phyloP scores from a whole-genome alignment of 2,113 vertebrate genomes.

The Callithrix jacchus region DNA sequence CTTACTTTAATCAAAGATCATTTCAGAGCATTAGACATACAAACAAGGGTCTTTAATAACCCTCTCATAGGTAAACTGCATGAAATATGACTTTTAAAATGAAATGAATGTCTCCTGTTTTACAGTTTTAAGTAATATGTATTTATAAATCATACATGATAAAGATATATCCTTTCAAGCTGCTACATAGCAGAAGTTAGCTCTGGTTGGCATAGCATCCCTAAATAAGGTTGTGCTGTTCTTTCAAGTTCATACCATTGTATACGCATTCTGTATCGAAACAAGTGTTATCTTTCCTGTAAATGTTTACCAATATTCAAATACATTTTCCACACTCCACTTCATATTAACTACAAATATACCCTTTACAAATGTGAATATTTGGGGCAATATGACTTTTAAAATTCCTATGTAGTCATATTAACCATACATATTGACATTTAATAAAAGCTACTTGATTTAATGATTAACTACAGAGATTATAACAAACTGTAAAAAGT shows the following conservation, averaged over 20 bases:
- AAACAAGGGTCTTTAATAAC: background rate
- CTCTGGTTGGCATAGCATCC: background rate
- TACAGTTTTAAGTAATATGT: background rate
- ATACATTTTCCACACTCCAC: conserved; percentile 50
- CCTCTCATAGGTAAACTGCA: background rate
- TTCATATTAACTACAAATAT: conserved; percentile 67
- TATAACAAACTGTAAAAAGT: conserved; percentile 56
- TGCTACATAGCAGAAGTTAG: background rate
- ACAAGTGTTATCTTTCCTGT: conserved; percentile 51
- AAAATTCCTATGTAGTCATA: conserved; percentile 41
- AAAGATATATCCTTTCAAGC: background rate
- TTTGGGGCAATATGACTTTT: conserved; percentile 43
- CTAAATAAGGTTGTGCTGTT: background rate
- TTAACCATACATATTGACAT: conserved; percentile 13
- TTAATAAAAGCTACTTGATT: conserved; percentile 71
- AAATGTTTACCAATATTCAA: conserved; percentile 72
- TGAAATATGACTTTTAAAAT: conserved; percentile 6
- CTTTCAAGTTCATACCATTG: background rate
- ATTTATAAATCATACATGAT: background rate
- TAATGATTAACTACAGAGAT: conserved; percentile 76
- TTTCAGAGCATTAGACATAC: background rate
- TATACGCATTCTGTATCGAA: background rate
- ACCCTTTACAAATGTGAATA: conserved; percentile 65
- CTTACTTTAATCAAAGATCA: conserved; percentile 17
- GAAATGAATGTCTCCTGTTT: background rate